Base-by-base conservation (phyloP, 2,888 invertebrate genomes). In the Steinernema hermaphroditum region DNA sequence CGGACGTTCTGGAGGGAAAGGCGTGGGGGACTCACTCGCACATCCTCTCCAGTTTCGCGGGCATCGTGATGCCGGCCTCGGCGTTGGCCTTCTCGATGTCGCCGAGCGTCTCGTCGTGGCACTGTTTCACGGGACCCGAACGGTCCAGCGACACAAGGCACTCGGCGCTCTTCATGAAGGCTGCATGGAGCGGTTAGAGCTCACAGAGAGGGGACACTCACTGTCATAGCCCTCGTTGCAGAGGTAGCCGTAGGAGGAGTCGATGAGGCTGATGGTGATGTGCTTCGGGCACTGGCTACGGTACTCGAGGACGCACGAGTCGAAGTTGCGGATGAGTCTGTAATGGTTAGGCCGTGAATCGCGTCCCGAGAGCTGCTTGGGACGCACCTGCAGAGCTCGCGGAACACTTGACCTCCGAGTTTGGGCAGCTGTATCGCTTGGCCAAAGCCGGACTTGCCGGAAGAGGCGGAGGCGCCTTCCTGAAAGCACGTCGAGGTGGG, bases 191-290 rank as follows among this genome's bases (percentile, higher is more conserved):
- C 19, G 69, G 32, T 69, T 68, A 43, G 14, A 8, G 8, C 16
- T 49, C n/a, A 46, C 27, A 8, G 32, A 32, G 24, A 22, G 8
- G 16, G 16, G n/a, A 19, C 12, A 78, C 83, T 78, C 19, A 86
- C 86, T 83, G 41, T 83, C 78, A 72, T 85, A 86, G 68, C 86
- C 86, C 22, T 86, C 85, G 73, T 85, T 85, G 79, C 86, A 86
- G 37, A 86, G 76, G 76, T 82, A 86, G 0, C 86, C 86, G 76
- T 86, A 86, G 44, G 83, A 83, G 24, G 82, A 80, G 70, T 86
- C 85, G 68, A 86, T 86, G 22, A 86, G 75, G 16, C 80, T 82
- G 49, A 86, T 83, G 0, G 86, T 86, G 41, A 86, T 83, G 75
- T 86, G 86, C 14, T 81, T 76, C 0, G 81, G 81, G 70, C 86